Percentiles rank a stretch among this genome's conserved stretches.
These are phyloP conservation scores for Cydia fagiglandana DNA, from an alignment of 1,140 invertebrate genomes.

Conservation along the genomic window DNA sequence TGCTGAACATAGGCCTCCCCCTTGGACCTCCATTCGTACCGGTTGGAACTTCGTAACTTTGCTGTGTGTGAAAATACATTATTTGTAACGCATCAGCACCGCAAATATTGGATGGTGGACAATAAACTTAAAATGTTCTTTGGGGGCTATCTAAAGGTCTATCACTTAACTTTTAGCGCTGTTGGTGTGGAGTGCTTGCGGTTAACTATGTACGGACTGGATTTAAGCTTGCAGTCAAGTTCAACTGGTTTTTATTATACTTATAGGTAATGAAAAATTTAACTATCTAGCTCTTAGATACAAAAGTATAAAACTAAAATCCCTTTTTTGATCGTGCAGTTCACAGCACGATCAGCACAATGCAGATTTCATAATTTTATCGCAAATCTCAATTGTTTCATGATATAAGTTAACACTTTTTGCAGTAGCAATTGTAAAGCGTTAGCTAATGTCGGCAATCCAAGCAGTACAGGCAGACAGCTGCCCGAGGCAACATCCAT, in stretches of 20 bases:
- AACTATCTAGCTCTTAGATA: not conserved
- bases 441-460: constrained; percentile 19
- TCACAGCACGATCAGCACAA: constrained; percentile 8
- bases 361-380: not conserved
- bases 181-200: too few species aligned
- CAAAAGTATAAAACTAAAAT: not conserved
- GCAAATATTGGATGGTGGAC: too few species aligned
- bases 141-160: too few species aligned
- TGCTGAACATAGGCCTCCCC: too few species aligned
- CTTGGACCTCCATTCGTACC: too few species aligned
- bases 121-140: too few species aligned
- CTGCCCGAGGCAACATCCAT: constrained; percentile 13
- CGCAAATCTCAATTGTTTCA: constrained; percentile 7
- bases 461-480: constrained; percentile 7
- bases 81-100: too few species aligned
- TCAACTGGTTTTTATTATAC: not conserved
- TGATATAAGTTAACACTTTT: constrained; percentile 8
- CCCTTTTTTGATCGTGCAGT: not conserved
- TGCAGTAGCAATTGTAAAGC: constrained; percentile 15
- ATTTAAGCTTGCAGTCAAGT: too few species aligned
- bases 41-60: too few species aligned
- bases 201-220: too few species aligned
- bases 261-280: not conserved
- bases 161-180: too few species aligned
- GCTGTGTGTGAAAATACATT: too few species aligned